Conservation (phyloP, 2,888 invertebrate species). For the Cyrtodaria siliqua region DNA sequence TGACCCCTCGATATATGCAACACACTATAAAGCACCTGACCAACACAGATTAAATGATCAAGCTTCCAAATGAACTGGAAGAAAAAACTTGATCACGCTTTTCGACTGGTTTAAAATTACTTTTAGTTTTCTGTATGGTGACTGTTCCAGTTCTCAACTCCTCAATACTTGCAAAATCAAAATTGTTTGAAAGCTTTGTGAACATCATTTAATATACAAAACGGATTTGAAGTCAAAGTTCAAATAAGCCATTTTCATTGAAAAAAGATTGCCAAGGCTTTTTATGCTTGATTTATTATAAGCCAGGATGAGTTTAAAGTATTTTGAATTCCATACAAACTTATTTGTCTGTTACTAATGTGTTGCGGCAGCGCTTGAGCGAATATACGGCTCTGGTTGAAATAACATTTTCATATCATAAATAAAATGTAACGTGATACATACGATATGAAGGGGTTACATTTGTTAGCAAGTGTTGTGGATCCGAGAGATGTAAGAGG, state of each 20-base stretch:
- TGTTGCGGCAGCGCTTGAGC: constrained; percentile 28
- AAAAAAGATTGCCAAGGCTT: constrained; percentile 38
- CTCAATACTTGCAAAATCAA: background rate
- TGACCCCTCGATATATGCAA: too few species aligned
- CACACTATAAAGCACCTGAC: too few species aligned
- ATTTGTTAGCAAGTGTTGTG: constrained; percentile 15
- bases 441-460: constrained; percentile 22
- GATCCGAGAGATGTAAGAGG: constrained; percentile 33
- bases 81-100: too few species aligned
- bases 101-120: too few species aligned
- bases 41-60: too few species aligned
- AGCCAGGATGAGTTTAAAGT: constrained; percentile 28
- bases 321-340: constrained; percentile 44
- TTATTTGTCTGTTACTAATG: constrained; percentile 58
- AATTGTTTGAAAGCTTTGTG: constrained; percentile 8
- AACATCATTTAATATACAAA: constrained; percentile 44
- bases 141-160: too few species aligned
- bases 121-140: too few species aligned
- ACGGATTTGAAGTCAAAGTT: constrained; percentile 29
- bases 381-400: constrained; percentile 28
- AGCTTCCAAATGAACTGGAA: too few species aligned
- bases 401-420: constrained; percentile 64
- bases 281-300: constrained; percentile 54
- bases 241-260: constrained; percentile 37
- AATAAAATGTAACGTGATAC: constrained; percentile 58